Percentiles rank a stretch among this genome's conserved stretches.
These are phyloP conservation scores for Drosophila anceps DNA, from an alignment of 2,888 invertebrate genomes.

Conservation along the genomic window DNA sequence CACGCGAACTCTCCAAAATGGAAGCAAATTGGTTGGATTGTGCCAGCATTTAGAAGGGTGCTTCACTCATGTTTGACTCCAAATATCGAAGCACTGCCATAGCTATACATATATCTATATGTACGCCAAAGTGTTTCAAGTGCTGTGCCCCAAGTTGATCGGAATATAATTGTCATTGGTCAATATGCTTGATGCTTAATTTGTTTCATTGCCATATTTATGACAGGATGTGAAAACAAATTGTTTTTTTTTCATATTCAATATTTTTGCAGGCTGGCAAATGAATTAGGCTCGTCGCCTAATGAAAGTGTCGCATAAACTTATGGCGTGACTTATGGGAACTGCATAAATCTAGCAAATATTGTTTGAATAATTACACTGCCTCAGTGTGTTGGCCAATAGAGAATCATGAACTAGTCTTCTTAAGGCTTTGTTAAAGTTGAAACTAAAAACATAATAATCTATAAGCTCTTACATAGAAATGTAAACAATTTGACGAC, in stretches of 20 bases:
- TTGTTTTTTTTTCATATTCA: no score
- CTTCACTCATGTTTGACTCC: slow-evolving; percentile 42
- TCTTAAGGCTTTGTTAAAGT: no score
- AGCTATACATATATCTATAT: not conserved
- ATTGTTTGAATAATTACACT: not conserved
- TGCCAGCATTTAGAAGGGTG: slow-evolving; percentile 50
- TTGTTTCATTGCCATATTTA: slow-evolving; percentile 1
- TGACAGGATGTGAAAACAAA: not conserved
- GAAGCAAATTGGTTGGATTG: slow-evolving; percentile 57
- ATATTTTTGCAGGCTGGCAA: no score
- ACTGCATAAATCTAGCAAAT: not conserved
- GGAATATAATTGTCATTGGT: slow-evolving; percentile 10
- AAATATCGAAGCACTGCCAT: not conserved
- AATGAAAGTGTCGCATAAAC: not conserved
- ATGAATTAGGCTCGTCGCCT: not conserved
- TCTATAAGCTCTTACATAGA: no score
- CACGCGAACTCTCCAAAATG: slow-evolving; percentile 54
- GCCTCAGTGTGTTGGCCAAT: not conserved
- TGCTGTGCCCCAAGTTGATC: slow-evolving; percentile 3
- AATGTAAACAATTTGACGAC: no score
- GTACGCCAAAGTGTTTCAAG: slow-evolving; percentile 6
- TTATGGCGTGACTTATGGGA: not conserved
- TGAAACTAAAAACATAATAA: no score
- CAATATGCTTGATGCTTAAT: not conserved
- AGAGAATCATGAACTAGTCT: not conserved